phyloP scores from a whole-genome alignment of 2,113 vertebrate species.

The Podiceps cristatus region DNA sequence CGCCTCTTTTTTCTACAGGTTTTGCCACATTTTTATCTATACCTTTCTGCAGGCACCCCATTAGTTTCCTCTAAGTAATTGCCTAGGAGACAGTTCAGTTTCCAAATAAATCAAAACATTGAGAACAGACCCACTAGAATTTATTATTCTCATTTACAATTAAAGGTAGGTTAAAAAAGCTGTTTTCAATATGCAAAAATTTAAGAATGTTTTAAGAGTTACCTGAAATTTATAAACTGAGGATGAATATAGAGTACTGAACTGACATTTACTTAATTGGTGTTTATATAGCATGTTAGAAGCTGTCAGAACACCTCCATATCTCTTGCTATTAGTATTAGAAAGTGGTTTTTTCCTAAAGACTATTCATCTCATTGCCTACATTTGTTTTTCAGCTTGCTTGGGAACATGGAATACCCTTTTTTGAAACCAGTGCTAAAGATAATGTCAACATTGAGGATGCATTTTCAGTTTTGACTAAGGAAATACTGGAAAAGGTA shows the following conservation, averaged over 20 bases:
- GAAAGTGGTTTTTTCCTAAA: neutral
- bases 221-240: conserved; percentile 58
- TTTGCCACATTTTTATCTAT: conserved; percentile 55
- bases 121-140: conserved; percentile 36
- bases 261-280: conserved; percentile 39
- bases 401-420: conserved; percentile 77
- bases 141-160: conserved; percentile 19
- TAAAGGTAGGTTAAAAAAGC: conserved; percentile 49
- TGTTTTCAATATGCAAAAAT: conserved; percentile 54
- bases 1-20: neutral
- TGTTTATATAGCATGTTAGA: conserved; percentile 38
- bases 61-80: conserved; percentile 64
- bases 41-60: conserved; percentile 30
- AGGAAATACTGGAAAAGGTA: conserved; percentile 77
- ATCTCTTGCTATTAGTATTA: neutral
- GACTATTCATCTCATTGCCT: neutral
- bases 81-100: conserved; percentile 62
- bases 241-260: conserved; percentile 23
- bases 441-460: conserved; percentile 78
- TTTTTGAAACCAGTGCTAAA: conserved; percentile 81
- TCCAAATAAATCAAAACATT: conserved; percentile 67
- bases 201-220: conserved; percentile 50
- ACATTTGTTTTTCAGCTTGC: conserved; percentile 73
- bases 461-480: conserved; percentile 69
- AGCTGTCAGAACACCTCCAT: neutral